phyloP scores from a whole-genome alignment of 2,113 vertebrate species.

The Micronycteris hirsuta region DNA sequence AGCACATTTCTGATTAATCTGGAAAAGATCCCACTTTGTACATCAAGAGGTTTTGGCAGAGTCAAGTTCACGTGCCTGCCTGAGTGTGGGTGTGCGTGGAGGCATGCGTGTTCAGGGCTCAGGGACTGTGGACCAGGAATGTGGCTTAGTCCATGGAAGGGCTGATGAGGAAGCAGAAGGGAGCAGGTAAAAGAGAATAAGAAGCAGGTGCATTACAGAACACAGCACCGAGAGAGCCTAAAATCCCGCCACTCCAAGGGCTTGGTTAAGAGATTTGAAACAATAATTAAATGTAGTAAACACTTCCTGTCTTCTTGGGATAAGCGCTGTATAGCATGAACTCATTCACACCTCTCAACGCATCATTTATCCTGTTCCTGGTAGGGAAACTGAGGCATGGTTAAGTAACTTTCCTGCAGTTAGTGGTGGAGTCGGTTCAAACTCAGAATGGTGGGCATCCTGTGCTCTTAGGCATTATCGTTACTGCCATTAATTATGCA shows the following conservation, averaged over 20 bases:
- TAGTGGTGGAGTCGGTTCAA: not conserved
- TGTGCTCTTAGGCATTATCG: not conserved
- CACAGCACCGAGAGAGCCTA: not conserved
- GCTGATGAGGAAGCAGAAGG: not conserved
- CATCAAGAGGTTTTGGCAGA: not conserved
- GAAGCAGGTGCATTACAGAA: not conserved
- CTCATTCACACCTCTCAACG: not conserved
- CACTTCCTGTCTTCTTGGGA: not conserved
- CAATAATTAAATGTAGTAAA: not conserved
- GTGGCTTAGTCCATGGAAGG: not conserved
- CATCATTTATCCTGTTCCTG: no score
- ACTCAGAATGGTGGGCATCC: not conserved
- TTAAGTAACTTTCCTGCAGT: not conserved
- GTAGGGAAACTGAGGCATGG: not conserved
- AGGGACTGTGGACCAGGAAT: not conserved
- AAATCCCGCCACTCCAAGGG: not conserved
- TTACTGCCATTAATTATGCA: no score
- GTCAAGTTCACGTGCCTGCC: no score
- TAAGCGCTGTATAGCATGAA: not conserved
- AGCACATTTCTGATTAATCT: no score
- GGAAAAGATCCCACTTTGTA: not conserved
- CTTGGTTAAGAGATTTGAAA: not conserved
- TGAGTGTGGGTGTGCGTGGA: not conserved
- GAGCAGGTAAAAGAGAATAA: not conserved
- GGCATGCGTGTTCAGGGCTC: no score